phyloP scores from a whole-genome alignment of 2,113 vertebrate species.

The Australoheros scitulus region DNA sequence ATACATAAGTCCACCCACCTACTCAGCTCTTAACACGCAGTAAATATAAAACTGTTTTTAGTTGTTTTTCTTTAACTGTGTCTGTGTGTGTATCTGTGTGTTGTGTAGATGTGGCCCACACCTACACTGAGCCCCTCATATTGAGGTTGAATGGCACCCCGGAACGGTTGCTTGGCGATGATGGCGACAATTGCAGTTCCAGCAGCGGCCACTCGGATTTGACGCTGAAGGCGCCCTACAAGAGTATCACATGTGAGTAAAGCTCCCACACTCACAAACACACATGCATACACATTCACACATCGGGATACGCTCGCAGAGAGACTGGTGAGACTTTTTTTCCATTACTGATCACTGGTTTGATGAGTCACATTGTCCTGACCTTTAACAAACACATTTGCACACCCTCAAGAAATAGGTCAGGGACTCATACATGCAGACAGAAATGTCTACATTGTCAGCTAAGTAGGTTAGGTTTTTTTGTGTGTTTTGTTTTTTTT shows the following conservation, averaged over 20 bases:
- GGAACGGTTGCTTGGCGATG: conserved; percentile 43
- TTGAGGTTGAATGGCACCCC: conserved; percentile 67
- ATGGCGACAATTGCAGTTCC: conserved; percentile 61
- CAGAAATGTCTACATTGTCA: conserved; percentile 47
- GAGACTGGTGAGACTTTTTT: conserved; percentile 51
- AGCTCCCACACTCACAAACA: conserved; percentile 6
- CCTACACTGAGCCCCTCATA: conserved; percentile 72
- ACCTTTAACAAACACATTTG: conserved; percentile 69
- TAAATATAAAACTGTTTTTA: neutral
- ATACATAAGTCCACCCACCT: neutral
- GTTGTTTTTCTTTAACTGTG: neutral
- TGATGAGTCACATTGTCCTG: conserved; percentile 73
- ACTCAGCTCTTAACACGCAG: neutral
- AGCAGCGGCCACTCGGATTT: conserved; percentile 62
- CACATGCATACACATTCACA: conserved; percentile 5
- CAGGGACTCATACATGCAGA: conserved; percentile 50
- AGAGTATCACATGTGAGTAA: conserved; percentile 80
- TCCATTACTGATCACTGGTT: conserved; percentile 72
- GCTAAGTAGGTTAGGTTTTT: conserved; percentile 48
- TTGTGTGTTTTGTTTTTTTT: neutral
- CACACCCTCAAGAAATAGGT: conserved; percentile 69
- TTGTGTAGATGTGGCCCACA: conserved; percentile 68
- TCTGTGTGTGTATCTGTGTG: conserved; percentile 17
- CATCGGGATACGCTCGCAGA: neutral
- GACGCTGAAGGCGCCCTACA: conserved; percentile 58